Base-by-base conservation (phyloP, 2,888 invertebrate genomes). In the Drosophila aldrichi region DNA sequence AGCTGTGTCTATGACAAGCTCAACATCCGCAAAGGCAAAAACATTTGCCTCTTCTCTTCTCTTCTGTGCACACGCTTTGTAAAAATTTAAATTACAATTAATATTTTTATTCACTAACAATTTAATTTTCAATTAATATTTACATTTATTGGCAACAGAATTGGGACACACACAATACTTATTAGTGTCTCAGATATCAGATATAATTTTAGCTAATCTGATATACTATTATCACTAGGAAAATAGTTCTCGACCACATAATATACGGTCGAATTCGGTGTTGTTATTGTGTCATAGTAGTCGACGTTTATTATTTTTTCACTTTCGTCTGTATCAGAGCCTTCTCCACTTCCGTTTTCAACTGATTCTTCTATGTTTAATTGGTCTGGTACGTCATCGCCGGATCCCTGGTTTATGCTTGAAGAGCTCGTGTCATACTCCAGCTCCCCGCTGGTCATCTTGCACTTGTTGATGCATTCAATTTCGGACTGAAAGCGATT, bases 1-100 rank as follows among this genome's bases (percentile, higher is more conserved):
- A 52, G 62, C 58, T 40, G 25, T 57, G 25, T 57, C 20, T 12
- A 54, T n/a, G 29, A 46, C 32, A 68, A 60, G 67, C 36, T 34
- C 57, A 60, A 56, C 83, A 85, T 88, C 83, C 88, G 86, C 83
- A 79, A 43, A 43, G 14, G 58, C 68, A 69, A 73, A 69, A 73
- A 46, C 73, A 62, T 62, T 66, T 73, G 68, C 51, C 25, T 25
- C 14, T 16, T 22, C 44, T 22, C 43, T 14, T 43, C 40, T 3
- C 18, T 41, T 8, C 32, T 32, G 10, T 10, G 3, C 10, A 9
- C 32, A 29, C 29, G 3, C 5, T 25, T 25, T 3, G 5, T 3
- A 29, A 29, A 32, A 9, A 40, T 40, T n/a, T 40, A 3, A 18
- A 9, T 18, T 40, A 18, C 9, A 3, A 40, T 40, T 40, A 40